Evolutionary conservation across 2,113 vertebrate species (phyloP).

Genomic region (Macquaria australasica): DNA sequence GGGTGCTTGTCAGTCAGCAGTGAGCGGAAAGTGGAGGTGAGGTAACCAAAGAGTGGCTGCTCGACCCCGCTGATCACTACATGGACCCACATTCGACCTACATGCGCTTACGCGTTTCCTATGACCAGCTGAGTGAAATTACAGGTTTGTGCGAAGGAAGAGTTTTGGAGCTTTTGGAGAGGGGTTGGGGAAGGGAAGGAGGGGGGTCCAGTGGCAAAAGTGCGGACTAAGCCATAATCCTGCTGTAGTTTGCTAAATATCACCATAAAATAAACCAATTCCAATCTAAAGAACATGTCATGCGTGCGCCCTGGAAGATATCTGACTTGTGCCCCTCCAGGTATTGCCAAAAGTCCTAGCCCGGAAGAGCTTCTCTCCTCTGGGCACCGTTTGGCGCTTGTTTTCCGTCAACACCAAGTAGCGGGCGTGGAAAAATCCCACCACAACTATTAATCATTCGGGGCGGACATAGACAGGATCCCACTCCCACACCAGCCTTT

Average conservation of each 20-base stretch:
- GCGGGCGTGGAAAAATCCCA: slow-evolving; percentile 82
- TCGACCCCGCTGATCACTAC: slow-evolving; percentile 82
- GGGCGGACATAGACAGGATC: slow-evolving; percentile 81
- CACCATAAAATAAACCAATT: background rate
- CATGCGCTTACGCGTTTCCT: slow-evolving; percentile 83
- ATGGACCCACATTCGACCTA: slow-evolving; percentile 81
- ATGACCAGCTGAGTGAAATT: slow-evolving; percentile 84
- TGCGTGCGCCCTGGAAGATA: background rate
- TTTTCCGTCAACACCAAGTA: slow-evolving; percentile 81
- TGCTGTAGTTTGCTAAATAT: background rate
- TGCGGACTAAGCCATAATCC: background rate
- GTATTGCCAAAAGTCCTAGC: slow-evolving; percentile 36
- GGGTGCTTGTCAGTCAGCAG: slow-evolving; percentile 81
- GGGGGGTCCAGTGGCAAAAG: background rate
- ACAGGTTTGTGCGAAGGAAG: slow-evolving; percentile 76
- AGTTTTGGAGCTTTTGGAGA: slow-evolving; percentile 8
- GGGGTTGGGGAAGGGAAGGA: background rate
- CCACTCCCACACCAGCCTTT: slow-evolving; percentile 80
- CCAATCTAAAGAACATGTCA: background rate
- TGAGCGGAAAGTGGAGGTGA: slow-evolving; percentile 81
- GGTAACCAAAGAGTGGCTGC: slow-evolving; percentile 75
- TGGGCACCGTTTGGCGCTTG: slow-evolving; percentile 78
- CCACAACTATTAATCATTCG: slow-evolving; percentile 89
- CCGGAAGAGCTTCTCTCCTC: slow-evolving; percentile 67
- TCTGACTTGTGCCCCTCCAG: slow-evolving; percentile 5